phyloP scores from a whole-genome alignment of 2,888 invertebrate species.

The Chesias legatella region DNA sequence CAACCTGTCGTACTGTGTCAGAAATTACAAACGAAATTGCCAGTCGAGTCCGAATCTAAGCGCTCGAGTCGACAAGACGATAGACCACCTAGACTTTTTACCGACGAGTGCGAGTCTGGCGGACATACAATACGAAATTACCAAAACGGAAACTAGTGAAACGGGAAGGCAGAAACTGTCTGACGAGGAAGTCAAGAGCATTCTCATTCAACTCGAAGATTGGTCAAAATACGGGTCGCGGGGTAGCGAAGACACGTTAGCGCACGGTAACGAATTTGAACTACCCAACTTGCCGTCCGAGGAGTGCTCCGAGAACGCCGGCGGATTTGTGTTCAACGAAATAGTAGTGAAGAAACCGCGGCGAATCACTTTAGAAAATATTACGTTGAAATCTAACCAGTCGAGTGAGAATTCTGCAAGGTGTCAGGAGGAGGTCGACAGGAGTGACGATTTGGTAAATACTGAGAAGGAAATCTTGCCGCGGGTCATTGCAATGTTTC shows the following conservation, averaged over 20 bases:
- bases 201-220: conserved; percentile 69
- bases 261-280: conserved; percentile 71
- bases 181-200: conserved; percentile 71
- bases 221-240: conserved; percentile 75
- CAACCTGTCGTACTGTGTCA: conserved; percentile 65
- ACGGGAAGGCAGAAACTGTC: conserved; percentile 56
- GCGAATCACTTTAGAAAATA: conserved; percentile 69
- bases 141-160: conserved; percentile 54
- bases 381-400: conserved; percentile 55
- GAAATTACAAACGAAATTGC: conserved; percentile 66
- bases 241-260: conserved; percentile 69
- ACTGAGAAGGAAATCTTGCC: conserved; percentile 34
- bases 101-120: conserved; percentile 66
- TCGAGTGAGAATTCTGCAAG: conserved; percentile 47
- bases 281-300: conserved; percentile 68
- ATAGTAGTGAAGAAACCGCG: conserved; percentile 73
- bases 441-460: conserved; percentile 48
- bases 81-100: conserved; percentile 43
- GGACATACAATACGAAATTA: conserved; percentile 64
- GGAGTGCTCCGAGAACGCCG: conserved; percentile 33
- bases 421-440: conserved; percentile 44
- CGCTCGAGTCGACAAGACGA: conserved; percentile 42
- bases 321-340: conserved; percentile 69
- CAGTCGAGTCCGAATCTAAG: conserved; percentile 73
- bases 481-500: conserved; percentile 37